phyloP scores from a whole-genome alignment of 1,140 invertebrate genomes.

The Ylistrum balloti region DNA sequence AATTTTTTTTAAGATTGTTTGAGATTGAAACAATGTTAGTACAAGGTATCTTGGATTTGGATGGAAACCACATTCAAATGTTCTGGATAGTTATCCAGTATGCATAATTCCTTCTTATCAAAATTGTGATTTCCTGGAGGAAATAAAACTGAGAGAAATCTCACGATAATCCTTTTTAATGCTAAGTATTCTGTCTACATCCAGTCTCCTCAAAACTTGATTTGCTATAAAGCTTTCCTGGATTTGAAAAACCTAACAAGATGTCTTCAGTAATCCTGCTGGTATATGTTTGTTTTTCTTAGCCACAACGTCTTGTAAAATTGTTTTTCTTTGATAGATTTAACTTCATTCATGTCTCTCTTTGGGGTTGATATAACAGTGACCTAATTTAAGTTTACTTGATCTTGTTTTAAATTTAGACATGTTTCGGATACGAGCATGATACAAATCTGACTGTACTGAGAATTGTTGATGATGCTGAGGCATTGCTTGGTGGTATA shows the following conservation, averaged over 20 bases:
- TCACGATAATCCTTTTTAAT: too few species aligned
- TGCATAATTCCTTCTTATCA: too few species aligned
- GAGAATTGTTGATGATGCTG: background rate
- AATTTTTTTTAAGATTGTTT: background rate
- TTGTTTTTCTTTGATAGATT: background rate
- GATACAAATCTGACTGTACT: background rate
- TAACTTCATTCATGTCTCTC: background rate
- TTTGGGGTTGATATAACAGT: background rate
- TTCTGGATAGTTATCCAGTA: too few species aligned
- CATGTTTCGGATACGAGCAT: background rate
- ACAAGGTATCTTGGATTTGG: background rate
- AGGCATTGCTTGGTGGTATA: background rate
- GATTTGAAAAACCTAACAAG: background rate
- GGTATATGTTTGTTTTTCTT: background rate
- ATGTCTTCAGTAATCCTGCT: background rate
- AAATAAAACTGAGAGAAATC: too few species aligned
- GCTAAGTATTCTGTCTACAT: too few species aligned
- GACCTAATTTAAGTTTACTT: slow-evolving; percentile 11
- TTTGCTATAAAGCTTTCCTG: background rate
- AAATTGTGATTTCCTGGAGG: too few species aligned
- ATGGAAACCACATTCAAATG: background rate
- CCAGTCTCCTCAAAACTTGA: background rate
- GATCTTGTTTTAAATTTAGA: background rate
- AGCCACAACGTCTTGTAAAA: background rate
- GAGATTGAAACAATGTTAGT: background rate